These are phyloP conservation scores for Macquaria ambigua DNA, from an alignment of 2,113 vertebrate species.

Conservation along the genomic window DNA sequence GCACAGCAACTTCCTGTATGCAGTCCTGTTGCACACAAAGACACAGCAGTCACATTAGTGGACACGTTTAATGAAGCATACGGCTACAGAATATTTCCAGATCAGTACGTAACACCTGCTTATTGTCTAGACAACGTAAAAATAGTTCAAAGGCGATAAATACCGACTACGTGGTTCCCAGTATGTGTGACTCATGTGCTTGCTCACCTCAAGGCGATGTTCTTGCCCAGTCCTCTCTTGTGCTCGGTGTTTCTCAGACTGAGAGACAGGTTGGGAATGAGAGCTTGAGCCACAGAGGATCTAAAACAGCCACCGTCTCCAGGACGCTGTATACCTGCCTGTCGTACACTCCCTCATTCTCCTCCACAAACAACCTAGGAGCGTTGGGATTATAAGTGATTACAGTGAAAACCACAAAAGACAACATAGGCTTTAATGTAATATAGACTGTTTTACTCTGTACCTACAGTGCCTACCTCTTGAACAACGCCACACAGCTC, in stretches of 20 bases:
- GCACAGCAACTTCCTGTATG: conserved; percentile 91
- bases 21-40: conserved; percentile 84
- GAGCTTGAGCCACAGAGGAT: conserved; percentile 84
- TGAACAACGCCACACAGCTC: not conserved
- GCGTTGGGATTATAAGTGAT: conserved; percentile 29
- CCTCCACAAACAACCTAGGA: conserved; percentile 91
- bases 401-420: not conserved
- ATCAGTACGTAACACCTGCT: conserved; percentile 7
- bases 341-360: conserved; percentile 88
- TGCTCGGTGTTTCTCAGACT: conserved; percentile 89
- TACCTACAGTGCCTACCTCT: not conserved
- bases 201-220: conserved; percentile 89
- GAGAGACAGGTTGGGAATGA: conserved; percentile 90
- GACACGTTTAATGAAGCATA: not conserved
- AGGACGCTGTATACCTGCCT: conserved; percentile 90
- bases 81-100: conserved; percentile 16
- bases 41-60: conserved; percentile 36
- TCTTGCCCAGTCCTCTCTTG: conserved; percentile 94
- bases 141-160: conserved; percentile 55
- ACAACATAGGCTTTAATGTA: not conserved
- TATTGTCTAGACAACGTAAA: conserved; percentile 67
- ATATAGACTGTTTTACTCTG: not conserved
- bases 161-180: conserved; percentile 4
- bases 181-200: conserved; percentile 47
- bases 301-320: conserved; percentile 88